These are phyloP conservation scores for Xanthia icteritia DNA, from an alignment of 2,888 invertebrate genomes.

Conservation along the genomic window DNA sequence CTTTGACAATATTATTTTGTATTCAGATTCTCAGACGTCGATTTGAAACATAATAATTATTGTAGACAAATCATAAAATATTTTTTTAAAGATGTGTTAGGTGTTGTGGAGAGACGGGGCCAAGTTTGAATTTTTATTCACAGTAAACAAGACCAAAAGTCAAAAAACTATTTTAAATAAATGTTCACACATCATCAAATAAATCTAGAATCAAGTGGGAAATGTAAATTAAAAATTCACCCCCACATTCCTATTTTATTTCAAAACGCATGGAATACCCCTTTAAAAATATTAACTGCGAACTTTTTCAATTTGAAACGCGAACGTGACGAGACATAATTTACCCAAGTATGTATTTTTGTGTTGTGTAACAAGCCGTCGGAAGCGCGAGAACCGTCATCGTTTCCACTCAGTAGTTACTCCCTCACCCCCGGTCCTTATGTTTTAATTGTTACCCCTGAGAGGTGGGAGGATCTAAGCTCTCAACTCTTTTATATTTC, in stretches of 20 bases:
- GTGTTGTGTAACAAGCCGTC: conserved; percentile 75
- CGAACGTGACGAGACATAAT: conserved; percentile 82
- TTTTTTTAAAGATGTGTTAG: neutral
- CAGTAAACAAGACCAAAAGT: neutral
- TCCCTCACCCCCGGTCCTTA: conserved; percentile 81
- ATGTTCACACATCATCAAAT: conserved; percentile 25
- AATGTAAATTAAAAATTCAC: conserved; percentile 52
- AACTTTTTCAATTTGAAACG: conserved; percentile 68
- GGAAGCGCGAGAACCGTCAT: conserved; percentile 78
- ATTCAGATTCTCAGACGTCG: neutral
- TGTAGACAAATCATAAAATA: neutral
- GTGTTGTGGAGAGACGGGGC: neutral
- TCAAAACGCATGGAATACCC: conserved; percentile 56
- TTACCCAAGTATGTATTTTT: conserved; percentile 82
- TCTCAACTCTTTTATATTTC: conserved; percentile 84
- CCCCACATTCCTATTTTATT: conserved; percentile 44
- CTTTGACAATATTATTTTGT: neutral
- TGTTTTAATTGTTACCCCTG: conserved; percentile 88
- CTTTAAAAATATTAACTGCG: conserved; percentile 62
- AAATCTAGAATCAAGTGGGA: conserved; percentile 31
- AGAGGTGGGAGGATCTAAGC: conserved; percentile 88
- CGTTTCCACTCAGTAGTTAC: conserved; percentile 87
- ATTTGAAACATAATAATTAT: neutral
- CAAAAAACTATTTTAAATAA: neutral
- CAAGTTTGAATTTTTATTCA: neutral